Percentiles rank a stretch among this genome's conserved stretches.
Evolutionary conservation across 2,113 vertebrate genomes (phyloP).

Genomic region (Thalassarche chlororhynchos): DNA sequence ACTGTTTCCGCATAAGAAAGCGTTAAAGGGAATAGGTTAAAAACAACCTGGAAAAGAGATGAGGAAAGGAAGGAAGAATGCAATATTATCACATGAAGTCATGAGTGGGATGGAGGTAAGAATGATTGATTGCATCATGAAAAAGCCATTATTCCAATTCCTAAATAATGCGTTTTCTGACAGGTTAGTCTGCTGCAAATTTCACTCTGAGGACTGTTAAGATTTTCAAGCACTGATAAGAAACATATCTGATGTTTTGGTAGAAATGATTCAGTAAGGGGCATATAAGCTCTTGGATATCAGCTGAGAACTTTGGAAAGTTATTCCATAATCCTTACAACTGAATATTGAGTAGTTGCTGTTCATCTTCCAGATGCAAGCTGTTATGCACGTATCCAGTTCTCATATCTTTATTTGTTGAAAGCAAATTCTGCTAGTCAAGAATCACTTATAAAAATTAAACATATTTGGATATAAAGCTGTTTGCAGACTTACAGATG

Average conservation of each 20-base stretch:
- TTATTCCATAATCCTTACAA: not conserved
- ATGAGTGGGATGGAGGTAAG: not conserved
- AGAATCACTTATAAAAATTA: not conserved
- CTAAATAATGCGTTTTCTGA: not conserved
- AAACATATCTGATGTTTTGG: not conserved
- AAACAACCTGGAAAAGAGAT: not conserved
- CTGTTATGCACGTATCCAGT: not conserved
- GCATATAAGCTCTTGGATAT: not conserved
- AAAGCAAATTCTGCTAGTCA: not conserved
- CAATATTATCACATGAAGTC: not conserved
- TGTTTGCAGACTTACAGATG: not conserved
- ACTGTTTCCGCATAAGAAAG: not conserved
- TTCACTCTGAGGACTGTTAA: not conserved
- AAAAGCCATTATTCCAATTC: not conserved
- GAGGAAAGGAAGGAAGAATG: not conserved
- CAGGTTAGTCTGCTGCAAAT: not conserved
- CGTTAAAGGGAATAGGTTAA: not conserved
- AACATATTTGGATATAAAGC: not conserved
- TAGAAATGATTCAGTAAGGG: not conserved
- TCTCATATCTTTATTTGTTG: not conserved
- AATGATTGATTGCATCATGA: not conserved
- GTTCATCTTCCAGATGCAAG: not conserved
- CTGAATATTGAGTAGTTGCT: not conserved
- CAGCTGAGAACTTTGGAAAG: not conserved
- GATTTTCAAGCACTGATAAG: not conserved